Evolutionary conservation across 2,888 invertebrate genomes (phyloP), one percentile per base, ranked within the genome.

Genomic region (Sialis lutaria): DNA sequence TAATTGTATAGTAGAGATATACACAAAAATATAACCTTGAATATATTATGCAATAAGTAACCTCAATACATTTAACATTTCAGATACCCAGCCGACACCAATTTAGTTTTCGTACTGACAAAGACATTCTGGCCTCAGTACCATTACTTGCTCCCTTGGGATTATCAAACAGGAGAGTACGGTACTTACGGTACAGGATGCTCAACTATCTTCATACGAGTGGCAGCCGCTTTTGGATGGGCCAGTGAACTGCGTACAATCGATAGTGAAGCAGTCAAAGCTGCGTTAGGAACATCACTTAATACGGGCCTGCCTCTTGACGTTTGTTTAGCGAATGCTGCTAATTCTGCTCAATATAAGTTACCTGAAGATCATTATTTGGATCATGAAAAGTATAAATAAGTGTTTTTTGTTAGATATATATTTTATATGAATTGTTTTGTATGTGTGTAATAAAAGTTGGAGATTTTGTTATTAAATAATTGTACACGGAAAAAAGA

Each of bases 151-250:
- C 61, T 83, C 22, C 82, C 86, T 0, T 77, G 78, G 65, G 88
- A 89, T 57, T 88, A 84, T 64, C 83, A 84, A 57, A 77, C 76
- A n/a, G 81, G 82, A 6, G 88, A 89, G 63, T 88, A 73, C 53
- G 88, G 88, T 3, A 73, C 74, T 41, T 88, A 88, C 56, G 77
- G 76, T 65, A 63, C 64, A 1, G 86, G 82, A 5, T 77, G 73
- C 49, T 73, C 75, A 0, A 76, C 82, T 0, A 70, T 75, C 1
- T 73, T 82, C 55, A 79, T 88, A 45, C 70, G 81, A 40, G 70
- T 83, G 1, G 82, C 75, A 61, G 78, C 79, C 0, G 79, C 80
- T 0, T 59, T 87, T 6, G 82, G 81, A 1, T 61, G 76, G 48
- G 79, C 82, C 2, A 68, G 68, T 0, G 66, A 77, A 33, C 61